Conservation (phyloP, 2,888 invertebrate species). For the Nomada hirtipes region DNA sequence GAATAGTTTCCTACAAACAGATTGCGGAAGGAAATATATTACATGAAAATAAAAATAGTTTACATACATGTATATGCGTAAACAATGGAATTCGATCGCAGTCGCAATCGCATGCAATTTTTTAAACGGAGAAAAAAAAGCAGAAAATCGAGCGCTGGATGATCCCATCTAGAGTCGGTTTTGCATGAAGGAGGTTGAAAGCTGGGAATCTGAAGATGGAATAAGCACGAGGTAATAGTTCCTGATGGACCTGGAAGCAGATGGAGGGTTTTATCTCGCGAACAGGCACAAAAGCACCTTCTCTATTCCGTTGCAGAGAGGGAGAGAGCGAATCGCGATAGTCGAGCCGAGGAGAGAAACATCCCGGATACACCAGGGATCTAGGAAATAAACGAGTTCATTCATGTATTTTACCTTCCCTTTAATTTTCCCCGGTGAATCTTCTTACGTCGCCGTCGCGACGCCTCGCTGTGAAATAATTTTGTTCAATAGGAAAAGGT, state of each 20-base stretch:
- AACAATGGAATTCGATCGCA: too few relatives aligned
- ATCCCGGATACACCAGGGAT: constrained; percentile 26
- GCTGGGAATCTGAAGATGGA: constrained; percentile 21
- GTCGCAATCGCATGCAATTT: too few relatives aligned
- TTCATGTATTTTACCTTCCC: constrained; percentile 18
- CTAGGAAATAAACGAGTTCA: constrained; percentile 33
- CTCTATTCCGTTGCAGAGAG: constrained; percentile 1
- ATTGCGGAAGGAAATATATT: not conserved
- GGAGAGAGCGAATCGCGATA: constrained; percentile 4
- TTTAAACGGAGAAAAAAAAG: not conserved
- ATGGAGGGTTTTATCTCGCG: constrained; percentile 42
- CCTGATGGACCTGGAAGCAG: constrained; percentile 42
- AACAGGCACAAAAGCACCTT: constrained; percentile 32
- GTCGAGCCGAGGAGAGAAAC: constrained; percentile 11
- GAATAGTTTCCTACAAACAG: not conserved
- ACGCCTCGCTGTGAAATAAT: not conserved
- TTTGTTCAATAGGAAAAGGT: not conserved
- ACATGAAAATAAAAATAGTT: not conserved
- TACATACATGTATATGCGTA: too few relatives aligned
- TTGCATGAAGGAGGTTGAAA: constrained; percentile 9
- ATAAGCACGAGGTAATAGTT: constrained; percentile 49
- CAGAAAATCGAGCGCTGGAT: not conserved
- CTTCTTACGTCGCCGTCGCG: not conserved
- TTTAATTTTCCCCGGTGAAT: constrained; percentile 3
- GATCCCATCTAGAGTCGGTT: constrained; percentile 17